Evolutionary conservation across 2,113 vertebrate genomes (phyloP), one percentile per base, ranked within the genome.

Genomic region (Vulpes vulpes): DNA sequence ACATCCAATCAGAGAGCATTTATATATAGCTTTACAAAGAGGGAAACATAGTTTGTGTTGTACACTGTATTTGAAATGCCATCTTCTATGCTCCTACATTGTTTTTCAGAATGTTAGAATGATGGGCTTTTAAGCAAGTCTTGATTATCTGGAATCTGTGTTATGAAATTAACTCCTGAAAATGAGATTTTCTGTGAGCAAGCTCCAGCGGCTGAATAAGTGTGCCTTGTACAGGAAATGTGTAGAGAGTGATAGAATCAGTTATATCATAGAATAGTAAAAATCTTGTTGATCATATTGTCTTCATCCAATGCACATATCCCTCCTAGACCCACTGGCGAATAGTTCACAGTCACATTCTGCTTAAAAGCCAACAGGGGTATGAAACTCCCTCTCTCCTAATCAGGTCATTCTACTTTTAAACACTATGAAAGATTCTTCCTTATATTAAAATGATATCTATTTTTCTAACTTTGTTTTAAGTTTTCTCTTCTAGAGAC

Each of bases 391-490:
- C 32, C 2, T 20, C 10, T 38, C 11, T 79, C 22, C 67, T 62
- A 51, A 43, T 25, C 5, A 59, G 35, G 1, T 23, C 57, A 57
- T 62, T 92, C 22, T 65, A 85, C 19, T 43, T 85, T 95, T 55
- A 38, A 71, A 91, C n/a, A 57, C 64, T 81, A 4, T 27, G 67
- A 76, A 95, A 69, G 14, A 49, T 49, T 60, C n/a, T 74, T 79
- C 78, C 7, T 79, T 74, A 2, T 32, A 88, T 62, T 67, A 74
- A 30, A 85, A 38, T 80, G 43, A 73, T 35, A 89, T 74, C 35
- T 89, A 43, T 88, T 64, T 95, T 84, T 95, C 14, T 11, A 86
- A 92, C 8, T 9, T 88, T 57, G 32, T 25, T 64, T 89, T 89
- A 80, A 71, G 17, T 49, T 86, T 90, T 90, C 32, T 43, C 38